Percentiles rank a stretch among this genome's conserved stretches.
Conservation (phyloP, 2,113 vertebrate species). For the Odontophorus gujanensis region DNA sequence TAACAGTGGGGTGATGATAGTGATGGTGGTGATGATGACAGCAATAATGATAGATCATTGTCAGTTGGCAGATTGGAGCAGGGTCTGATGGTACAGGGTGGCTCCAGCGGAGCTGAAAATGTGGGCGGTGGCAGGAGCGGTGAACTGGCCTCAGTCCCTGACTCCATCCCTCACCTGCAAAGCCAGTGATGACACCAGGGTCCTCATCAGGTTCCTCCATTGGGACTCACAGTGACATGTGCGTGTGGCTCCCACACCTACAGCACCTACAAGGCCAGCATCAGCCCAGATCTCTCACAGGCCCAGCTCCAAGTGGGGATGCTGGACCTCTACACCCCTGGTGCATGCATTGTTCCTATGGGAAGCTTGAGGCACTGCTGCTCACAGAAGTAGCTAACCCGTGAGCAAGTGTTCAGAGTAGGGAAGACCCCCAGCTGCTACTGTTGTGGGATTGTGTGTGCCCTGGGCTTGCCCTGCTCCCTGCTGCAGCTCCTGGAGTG, state of each 20-base stretch:
- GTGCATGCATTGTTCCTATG: fast-evolving
- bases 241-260: neutral
- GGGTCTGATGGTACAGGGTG: neutral
- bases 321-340: neutral
- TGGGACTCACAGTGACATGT: neutral
- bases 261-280: neutral
- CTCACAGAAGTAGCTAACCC: fast-evolving
- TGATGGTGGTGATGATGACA: neutral
- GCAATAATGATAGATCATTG: slow-evolving; percentile 50
- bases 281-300: neutral
- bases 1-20: neutral
- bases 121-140: neutral
- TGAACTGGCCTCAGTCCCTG: neutral
- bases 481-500: neutral
- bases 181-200: neutral
- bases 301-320: fast-evolving
- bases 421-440: fast-evolving
- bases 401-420: fast-evolving
- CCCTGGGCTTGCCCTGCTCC: neutral
- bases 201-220: neutral
- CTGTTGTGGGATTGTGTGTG: fast-evolving
- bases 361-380: fast-evolving
- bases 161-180: neutral
- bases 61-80: slow-evolving; percentile 5
- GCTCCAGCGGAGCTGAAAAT: neutral